phyloP scores from a whole-genome alignment of 2,888 invertebrate genomes.

The Asteroscopus sphinx region DNA sequence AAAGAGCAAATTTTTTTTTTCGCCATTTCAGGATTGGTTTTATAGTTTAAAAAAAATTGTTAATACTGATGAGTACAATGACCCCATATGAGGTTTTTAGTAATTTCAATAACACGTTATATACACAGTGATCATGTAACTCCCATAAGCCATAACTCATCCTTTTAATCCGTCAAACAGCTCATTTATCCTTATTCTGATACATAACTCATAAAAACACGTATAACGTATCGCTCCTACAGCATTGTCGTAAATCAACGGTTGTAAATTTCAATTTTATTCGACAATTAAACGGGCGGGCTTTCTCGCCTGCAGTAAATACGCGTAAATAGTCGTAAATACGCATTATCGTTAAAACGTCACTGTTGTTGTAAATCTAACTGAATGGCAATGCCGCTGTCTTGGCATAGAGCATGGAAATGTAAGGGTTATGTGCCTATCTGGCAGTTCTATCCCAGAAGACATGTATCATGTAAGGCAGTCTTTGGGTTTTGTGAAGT shows the following conservation, averaged over 20 bases:
- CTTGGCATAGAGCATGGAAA: slow-evolving; percentile 63
- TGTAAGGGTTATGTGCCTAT: slow-evolving; percentile 40
- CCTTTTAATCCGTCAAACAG: slow-evolving; percentile 51
- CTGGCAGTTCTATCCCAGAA: slow-evolving; percentile 5
- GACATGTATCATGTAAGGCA: too few relatives aligned
- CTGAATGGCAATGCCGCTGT: slow-evolving; percentile 74
- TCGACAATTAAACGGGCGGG: slow-evolving; percentile 88
- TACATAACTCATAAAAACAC: slow-evolving; percentile 67
- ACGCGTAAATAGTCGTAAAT: slow-evolving; percentile 88
- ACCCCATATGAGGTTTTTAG: too few relatives aligned
- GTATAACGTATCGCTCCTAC: slow-evolving; percentile 69
- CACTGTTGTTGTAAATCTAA: slow-evolving; percentile 82
- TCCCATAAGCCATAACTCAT: slow-evolving; percentile 13
- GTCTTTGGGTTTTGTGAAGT: too few relatives aligned
- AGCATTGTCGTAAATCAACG: slow-evolving; percentile 77
- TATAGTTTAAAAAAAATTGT: too few relatives aligned
- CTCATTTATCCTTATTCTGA: slow-evolving; percentile 46
- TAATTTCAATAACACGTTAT: too few relatives aligned
- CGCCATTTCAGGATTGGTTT: too few relatives aligned
- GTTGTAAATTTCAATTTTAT: slow-evolving; percentile 89
- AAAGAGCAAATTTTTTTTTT: too few relatives aligned
- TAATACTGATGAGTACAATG: too few relatives aligned
- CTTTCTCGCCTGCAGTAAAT: slow-evolving; percentile 86
- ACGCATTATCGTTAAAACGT: slow-evolving; percentile 90
- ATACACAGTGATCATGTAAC: neutral